Conservation (phyloP, 2,888 invertebrate genomes). For the Rotaria sp. region DNA sequence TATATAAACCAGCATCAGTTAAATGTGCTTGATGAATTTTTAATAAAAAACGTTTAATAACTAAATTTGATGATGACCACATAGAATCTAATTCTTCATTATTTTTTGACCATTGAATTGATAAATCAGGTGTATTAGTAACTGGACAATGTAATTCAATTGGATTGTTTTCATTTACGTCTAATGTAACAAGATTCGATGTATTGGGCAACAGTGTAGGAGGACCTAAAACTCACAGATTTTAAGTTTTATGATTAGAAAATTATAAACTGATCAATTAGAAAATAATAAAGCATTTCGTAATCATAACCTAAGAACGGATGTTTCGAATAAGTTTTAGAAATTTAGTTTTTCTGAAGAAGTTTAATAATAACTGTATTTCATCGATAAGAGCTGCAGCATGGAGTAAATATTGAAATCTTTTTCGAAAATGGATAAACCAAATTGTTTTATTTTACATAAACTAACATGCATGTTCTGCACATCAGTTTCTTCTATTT, state of each 20-base stretch:
- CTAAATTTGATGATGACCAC: not conserved
- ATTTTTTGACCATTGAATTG: conserved; percentile 23
- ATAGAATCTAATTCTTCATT: conserved; percentile 18
- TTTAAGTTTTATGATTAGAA: not conserved
- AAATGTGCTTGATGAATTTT: not conserved
- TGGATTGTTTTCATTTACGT: not conserved
- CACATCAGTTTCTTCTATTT: no score
- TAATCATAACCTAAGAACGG: no score
- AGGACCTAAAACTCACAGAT: not conserved
- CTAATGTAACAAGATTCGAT: not conserved
- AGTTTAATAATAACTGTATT: no score
- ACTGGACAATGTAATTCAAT: conserved; percentile 20
- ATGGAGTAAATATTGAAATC: no score
- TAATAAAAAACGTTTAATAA: conserved; percentile 1
- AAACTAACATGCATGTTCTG: no score
- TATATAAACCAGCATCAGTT: conserved; percentile 2
- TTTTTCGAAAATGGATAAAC: no score
- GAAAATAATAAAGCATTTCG: no score
- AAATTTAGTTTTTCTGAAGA: not conserved
- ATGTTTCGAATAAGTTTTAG: no score
- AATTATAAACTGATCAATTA: no score
- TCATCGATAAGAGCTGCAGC: no score
- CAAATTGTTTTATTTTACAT: no score
- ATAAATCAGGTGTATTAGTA: not conserved
- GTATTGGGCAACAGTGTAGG: not conserved